Evolutionary conservation across 2,797 vertebrate genomes (phyloP), one percentile per base, ranked within the genome.

Genomic region (Aplochiton taeniatus): DNA sequence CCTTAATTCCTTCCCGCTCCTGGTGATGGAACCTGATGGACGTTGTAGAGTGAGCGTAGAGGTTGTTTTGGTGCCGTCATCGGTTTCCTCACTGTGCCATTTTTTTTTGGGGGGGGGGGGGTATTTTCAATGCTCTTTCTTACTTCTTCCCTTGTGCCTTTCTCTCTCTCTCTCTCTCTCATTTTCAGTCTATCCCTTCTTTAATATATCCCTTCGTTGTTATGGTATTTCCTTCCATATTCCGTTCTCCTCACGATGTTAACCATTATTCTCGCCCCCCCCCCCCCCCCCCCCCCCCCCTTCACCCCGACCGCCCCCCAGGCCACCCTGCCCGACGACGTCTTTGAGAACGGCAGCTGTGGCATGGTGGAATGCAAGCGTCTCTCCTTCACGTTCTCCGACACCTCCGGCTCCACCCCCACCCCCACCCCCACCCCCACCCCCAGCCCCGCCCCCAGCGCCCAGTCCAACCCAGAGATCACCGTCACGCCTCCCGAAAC

Each of bases 281-380:
- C 19, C 45, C 18, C 58, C 9, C 48, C 14, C 41, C n/a, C 12
- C 57, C 4, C 74, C 41, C 78, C 10, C 66, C 13, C 16, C 68
- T n/a, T n/a, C n/a, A n/a, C n/a, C n/a, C n/a, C n/a, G n/a, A n/a
- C n/a, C n/a, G n/a, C n/a, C n/a, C n/a, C 68, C 51, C 89, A 99
- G 98, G 93, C 95, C 0, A 95, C 95, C 60, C 87, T 97, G 65
- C 94, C 94, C 0, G 96, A 98, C 16, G 96, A 97, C 0, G 88
- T 95, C 76, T 97, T 97, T 62, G 96, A 96, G 74, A 94, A 94
- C 0, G 94, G 93, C 0, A 87, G 87, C 7, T 93, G 82, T 0
- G 79, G 92, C 2, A 69, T 85, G 64, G 88, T 92, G 0, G 95
- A 96, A 77, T 95, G 95, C 83, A 92, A 91, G 52, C 92, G 95